Percentiles rank a stretch among this genome's conserved stretches.
These are phyloP conservation scores for Aselliscus stoliczkanus DNA, from an alignment of 2,797 vertebrate genomes.

Conservation along the genomic window DNA sequence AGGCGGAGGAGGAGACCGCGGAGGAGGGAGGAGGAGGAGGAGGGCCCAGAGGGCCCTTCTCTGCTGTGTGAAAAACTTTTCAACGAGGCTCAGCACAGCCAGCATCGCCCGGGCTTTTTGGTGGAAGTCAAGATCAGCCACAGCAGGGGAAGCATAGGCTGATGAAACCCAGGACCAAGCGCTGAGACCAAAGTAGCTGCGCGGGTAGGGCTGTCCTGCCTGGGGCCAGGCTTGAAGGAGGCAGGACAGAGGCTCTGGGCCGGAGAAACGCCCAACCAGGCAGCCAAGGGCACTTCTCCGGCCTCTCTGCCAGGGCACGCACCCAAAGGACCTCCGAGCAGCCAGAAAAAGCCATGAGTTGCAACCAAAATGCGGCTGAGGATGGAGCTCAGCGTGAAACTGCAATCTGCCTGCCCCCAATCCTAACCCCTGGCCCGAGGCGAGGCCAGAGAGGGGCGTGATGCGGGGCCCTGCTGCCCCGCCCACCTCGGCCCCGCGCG, in stretches of 20 bases:
- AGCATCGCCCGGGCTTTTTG: slow-evolving; percentile 76
- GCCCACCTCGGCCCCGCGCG: not conserved
- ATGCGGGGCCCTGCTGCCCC: not conserved
- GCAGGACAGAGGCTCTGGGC: slow-evolving; percentile 24
- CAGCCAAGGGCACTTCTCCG: not conserved
- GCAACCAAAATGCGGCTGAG: slow-evolving; percentile 27
- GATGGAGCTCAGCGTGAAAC: slow-evolving; percentile 1
- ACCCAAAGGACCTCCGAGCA: slow-evolving; percentile 21
- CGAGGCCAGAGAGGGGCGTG: not conserved
- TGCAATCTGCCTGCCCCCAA: not conserved
- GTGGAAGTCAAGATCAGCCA: slow-evolving; percentile 71
- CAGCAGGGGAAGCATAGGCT: slow-evolving; percentile 38
- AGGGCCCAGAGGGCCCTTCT: slow-evolving; percentile 66
- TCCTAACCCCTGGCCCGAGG: not conserved
- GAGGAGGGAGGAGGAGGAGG: not conserved
- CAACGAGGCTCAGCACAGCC: slow-evolving; percentile 72
- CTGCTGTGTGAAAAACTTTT: slow-evolving; percentile 74
- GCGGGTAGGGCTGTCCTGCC: slow-evolving; percentile 23
- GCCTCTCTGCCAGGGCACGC: not conserved
- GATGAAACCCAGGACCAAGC: slow-evolving; percentile 60
- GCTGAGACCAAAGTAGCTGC: slow-evolving; percentile 65
- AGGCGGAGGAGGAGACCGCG: slow-evolving; percentile 29
- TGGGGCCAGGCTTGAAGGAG: not conserved
- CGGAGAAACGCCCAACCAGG: slow-evolving; percentile 33
- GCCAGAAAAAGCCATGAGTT: slow-evolving; percentile 62